Evolutionary conservation across 1,140 invertebrate genomes (phyloP).

Genomic region (Himalopsyche phryganea): DNA sequence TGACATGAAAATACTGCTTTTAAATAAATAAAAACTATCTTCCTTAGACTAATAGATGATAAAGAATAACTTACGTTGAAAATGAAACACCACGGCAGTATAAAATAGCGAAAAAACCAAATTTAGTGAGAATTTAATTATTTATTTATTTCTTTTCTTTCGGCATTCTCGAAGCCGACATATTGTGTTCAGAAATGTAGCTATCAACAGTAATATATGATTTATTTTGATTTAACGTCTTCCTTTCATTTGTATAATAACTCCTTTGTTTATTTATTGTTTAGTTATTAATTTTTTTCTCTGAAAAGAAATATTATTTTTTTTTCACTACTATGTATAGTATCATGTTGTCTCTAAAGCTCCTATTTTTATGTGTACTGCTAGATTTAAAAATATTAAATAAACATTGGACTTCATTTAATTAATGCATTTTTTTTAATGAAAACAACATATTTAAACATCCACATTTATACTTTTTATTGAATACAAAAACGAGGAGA

Average conservation of each 20-base stretch:
- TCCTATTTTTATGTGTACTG: no score
- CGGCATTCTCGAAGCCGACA: conserved; percentile 52
- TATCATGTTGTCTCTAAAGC: no score
- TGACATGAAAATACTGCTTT: conserved; percentile 46
- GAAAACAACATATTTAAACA: no score
- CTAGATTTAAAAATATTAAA: no score
- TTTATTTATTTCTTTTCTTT: conserved; percentile 53
- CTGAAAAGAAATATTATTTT: no score
- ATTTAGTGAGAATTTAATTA: conserved; percentile 36
- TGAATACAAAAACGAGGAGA: no score
- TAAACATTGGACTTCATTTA: no score
- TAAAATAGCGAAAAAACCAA: conserved; percentile 25
- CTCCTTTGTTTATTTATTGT: background rate
- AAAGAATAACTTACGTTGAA: conserved; percentile 27
- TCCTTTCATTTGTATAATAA: background rate
- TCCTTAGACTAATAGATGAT: conserved; percentile 34
- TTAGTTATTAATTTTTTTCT: background rate
- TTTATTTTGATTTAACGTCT: background rate
- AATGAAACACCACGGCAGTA: conserved; percentile 28
- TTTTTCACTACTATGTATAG: no score
- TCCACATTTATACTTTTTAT: no score
- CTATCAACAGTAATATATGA: conserved; percentile 48
- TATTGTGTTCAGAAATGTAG: conserved; percentile 53
- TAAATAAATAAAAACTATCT: conserved; percentile 34
- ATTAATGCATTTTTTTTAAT: no score